Base-by-base conservation (phyloP, 2,888 invertebrate species). In the Caenorhabditis sinica region DNA sequence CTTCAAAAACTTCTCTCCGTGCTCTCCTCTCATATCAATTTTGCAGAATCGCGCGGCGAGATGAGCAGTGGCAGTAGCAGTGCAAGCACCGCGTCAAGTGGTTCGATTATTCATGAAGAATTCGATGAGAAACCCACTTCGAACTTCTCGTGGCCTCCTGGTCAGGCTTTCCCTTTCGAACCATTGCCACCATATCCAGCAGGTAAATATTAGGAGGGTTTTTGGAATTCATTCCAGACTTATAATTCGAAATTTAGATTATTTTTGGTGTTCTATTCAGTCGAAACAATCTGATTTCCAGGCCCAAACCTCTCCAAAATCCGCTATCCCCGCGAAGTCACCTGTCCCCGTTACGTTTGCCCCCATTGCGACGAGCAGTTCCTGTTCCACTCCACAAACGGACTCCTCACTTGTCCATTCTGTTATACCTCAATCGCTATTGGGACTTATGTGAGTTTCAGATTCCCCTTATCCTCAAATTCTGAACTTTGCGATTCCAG, bases 171-270 rank as follows among this genome's bases (percentile, higher is more conserved):
- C 28, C 87, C 85, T 17, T 85, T 85, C 58, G 85, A 86, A 40
- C 88, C 88, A 9, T 51, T 87, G 30, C 88, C 88, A 9, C 88
- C 88, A 0, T 88, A 88, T 76, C 88, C 88, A 45, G 88, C 87
- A 33, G 86, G 86, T 86, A 20, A 49, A 56, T 33, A 33, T 8
- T 33, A 8, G 33, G 33, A 33, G 5, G 8, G 33, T 33, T 30
- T 63, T 40, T 40, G 20, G 20, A 6, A 17, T n/a, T n/a, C n/a
- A n/a, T n/a, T n/a, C n/a, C n/a, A n/a, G n/a, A n/a, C n/a, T n/a
- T n/a, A n/a, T n/a, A n/a, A 30, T 60, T 60, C 8, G 49, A 49
- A 53, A 11, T n/a, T n/a, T n/a, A n/a, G n/a, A n/a, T n/a, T n/a
- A n/a, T 45, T 45, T 45, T 11, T 45, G 45, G 45, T n/a, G 11